phyloP scores from a whole-genome alignment of 2,888 invertebrate species.

The Rhagonycha fulva region DNA sequence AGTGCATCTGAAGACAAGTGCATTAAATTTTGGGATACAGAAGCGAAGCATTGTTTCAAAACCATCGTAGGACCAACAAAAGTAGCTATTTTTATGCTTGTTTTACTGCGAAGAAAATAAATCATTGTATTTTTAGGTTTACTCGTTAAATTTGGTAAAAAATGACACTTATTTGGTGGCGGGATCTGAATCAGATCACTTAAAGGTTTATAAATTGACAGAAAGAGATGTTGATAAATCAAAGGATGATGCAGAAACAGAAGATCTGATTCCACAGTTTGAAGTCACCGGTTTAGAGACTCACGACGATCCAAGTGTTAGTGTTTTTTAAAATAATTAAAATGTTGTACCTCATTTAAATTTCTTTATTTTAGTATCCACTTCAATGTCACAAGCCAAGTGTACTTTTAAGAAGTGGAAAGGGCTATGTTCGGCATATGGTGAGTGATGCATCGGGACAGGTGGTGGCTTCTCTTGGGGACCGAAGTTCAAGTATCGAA shows the following conservation, averaged over 20 bases:
- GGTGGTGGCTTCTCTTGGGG: conserved; percentile 80
- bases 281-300: conserved; percentile 61
- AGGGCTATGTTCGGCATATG: conserved; percentile 79
- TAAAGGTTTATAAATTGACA: conserved; percentile 82
- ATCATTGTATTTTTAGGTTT: conserved; percentile 64
- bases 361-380: conserved; percentile 59
- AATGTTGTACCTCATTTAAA: not conserved
- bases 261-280: conserved; percentile 57
- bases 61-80: conserved; percentile 82
- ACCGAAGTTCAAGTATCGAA: conserved; percentile 79
- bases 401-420: conserved; percentile 75
- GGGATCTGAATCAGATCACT: conserved; percentile 82
- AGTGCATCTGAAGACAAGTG: conserved; percentile 92
- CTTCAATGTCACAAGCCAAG: conserved; percentile 80
- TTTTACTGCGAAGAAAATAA: not conserved
- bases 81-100: not conserved
- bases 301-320: conserved; percentile 59
- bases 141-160: conserved; percentile 80
- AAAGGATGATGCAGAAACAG: conserved; percentile 56
- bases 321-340: conserved; percentile 31
- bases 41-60: conserved; percentile 93
- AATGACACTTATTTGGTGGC: conserved; percentile 84
- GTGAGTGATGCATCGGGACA: conserved; percentile 72
- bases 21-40: conserved; percentile 96
- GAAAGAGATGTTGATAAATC: conserved; percentile 54